Evolutionary conservation across 2,113 vertebrate species (phyloP).

Genomic region (Pterocles burchelli): DNA sequence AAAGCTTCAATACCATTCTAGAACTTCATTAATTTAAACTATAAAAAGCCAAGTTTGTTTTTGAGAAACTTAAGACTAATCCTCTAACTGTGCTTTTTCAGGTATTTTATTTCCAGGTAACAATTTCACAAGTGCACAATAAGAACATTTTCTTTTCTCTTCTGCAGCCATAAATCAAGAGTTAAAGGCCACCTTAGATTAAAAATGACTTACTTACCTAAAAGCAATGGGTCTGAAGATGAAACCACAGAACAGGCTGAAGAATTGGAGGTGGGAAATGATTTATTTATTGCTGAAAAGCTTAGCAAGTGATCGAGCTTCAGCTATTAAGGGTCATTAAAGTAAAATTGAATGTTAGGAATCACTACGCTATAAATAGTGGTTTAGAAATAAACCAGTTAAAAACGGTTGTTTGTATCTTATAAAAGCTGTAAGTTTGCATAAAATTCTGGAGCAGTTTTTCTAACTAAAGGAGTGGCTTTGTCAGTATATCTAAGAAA

Average conservation of each 20-base stretch:
- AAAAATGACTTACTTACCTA: conserved; percentile 98
- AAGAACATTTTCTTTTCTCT: conserved; percentile 17
- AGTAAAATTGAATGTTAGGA: neutral
- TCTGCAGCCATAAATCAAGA: conserved; percentile 90
- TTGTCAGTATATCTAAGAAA: neutral
- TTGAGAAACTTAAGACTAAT: neutral
- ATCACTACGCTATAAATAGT: neutral
- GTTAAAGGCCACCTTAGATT: conserved; percentile 96
- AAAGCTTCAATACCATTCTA: neutral
- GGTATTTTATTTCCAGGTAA: neutral
- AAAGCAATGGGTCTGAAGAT: conserved; percentile 85
- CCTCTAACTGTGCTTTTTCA: neutral
- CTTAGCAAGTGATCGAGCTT: neutral
- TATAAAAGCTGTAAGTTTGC: neutral
- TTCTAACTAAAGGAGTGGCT: neutral
- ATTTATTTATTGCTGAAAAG: neutral
- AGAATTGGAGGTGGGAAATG: conserved; percentile 85
- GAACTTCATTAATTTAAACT: neutral
- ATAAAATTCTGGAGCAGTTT: neutral
- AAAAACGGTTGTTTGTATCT: neutral
- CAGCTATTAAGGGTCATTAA: neutral
- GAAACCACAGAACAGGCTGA: conserved; percentile 86
- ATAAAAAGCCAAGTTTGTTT: neutral
- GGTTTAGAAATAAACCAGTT: neutral
- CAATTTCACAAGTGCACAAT: neutral